Evolutionary conservation across 2,797 vertebrate species (phyloP).

Genomic region (Scolopax bukidnonensis): DNA sequence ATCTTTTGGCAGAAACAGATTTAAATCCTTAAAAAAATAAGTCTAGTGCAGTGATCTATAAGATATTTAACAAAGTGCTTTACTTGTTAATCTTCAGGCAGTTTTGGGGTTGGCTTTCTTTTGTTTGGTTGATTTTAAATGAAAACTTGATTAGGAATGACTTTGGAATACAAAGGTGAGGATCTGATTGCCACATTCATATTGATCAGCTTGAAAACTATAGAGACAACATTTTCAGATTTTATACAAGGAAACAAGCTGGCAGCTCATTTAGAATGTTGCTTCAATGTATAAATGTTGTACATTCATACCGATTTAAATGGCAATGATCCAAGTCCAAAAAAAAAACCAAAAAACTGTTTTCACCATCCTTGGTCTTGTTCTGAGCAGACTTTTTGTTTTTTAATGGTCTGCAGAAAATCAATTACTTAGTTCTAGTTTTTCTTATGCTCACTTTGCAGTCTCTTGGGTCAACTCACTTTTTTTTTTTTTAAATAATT

Average conservation of each 20-base stretch:
- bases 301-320: background rate
- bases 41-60: background rate
- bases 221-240: background rate
- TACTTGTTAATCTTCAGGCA: background rate
- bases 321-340: background rate
- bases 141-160: background rate
- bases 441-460: background rate
- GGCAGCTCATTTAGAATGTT: background rate
- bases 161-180: background rate
- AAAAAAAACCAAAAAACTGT: background rate
- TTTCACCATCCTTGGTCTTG: background rate
- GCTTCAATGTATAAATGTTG: background rate
- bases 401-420: background rate
- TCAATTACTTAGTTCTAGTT: background rate
- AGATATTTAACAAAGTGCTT: background rate
- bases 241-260: background rate
- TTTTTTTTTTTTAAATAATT: background rate
- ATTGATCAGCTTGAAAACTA: background rate
- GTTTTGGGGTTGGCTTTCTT: background rate
- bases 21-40: conserved; percentile 22
- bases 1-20: conserved; percentile 3
- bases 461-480: background rate
- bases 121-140: background rate
- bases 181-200: background rate
- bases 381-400: background rate